Percentiles rank a stretch among this genome's conserved stretches.
Conservation (phyloP, 2,888 invertebrate genomes). For the Linhomoeus sp. region DNA sequence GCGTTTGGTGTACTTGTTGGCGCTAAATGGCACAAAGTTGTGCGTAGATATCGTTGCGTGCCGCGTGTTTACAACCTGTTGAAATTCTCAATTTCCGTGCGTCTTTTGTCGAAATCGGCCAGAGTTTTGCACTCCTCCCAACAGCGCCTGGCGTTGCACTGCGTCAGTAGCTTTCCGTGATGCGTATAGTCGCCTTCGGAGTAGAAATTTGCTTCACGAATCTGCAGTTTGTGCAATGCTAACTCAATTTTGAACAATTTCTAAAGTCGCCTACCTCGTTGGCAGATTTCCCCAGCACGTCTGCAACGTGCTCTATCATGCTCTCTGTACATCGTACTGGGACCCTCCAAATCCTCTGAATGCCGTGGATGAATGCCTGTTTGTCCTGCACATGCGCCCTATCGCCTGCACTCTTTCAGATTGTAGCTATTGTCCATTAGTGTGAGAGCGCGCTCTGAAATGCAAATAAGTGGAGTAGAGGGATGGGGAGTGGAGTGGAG, state of each 20-base stretch:
- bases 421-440: conserved; percentile 64
- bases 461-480: no score
- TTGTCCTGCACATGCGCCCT: conserved; percentile 52
- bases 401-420: conserved; percentile 49
- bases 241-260: conserved; percentile 67
- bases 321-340: no score
- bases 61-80: conserved; percentile 21
- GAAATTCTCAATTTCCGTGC: conserved; percentile 20
- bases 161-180: conserved; percentile 49
- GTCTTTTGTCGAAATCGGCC: conserved; percentile 19
- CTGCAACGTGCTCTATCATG: no score
- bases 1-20: conserved; percentile 15
- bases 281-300: no score
- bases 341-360: conserved; percentile 79
- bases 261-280: no score
- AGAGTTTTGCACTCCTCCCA: conserved; percentile 28
- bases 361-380: conserved; percentile 74
- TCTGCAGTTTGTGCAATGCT: conserved; percentile 50
- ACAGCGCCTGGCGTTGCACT: conserved; percentile 40
- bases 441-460: conserved; percentile 59
- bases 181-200: conserved; percentile 54
- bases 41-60: background rate
- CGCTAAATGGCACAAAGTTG: conserved; percentile 4
- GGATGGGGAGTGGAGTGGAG: no score
- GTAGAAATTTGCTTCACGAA: conserved; percentile 52